Conservation (phyloP, 2,888 invertebrate genomes). For the Actias luna region DNA sequence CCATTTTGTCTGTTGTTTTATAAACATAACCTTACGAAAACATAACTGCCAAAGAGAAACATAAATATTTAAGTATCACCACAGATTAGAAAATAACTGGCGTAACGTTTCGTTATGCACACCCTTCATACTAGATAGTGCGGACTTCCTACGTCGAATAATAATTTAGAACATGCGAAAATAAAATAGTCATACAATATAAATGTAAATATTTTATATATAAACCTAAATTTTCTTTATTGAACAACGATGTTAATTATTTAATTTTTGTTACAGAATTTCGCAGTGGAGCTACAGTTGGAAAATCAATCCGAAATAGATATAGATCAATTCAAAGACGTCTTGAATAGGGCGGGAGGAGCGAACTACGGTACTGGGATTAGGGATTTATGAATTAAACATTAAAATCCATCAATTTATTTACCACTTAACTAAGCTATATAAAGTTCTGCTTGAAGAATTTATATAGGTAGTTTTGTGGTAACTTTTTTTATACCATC, state of each 20-base stretch:
- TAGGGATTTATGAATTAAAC: slow-evolving; percentile 82
- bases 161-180: background rate
- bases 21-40: background rate
- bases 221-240: background rate
- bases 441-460: slow-evolving; percentile 21
- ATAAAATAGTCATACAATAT: background rate
- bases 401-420: slow-evolving; percentile 38
- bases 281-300: slow-evolving; percentile 88
- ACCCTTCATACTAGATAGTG: background rate
- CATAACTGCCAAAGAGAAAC: background rate
- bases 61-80: background rate
- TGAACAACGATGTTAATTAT: background rate
- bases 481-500: slow-evolving; percentile 11
- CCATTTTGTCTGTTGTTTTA: slow-evolving; percentile 58
- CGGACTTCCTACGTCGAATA: slow-evolving; percentile 14
- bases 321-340: slow-evolving; percentile 85
- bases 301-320: slow-evolving; percentile 86
- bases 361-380: slow-evolving; percentile 91
- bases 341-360: slow-evolving; percentile 87
- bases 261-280: slow-evolving; percentile 82
- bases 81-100: background rate
- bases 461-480: slow-evolving; percentile 7
- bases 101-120: background rate
- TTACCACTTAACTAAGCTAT: slow-evolving; percentile 42
- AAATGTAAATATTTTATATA: background rate